Conservation (phyloP, 2,113 vertebrate species). For the Oryzias celebensis region DNA sequence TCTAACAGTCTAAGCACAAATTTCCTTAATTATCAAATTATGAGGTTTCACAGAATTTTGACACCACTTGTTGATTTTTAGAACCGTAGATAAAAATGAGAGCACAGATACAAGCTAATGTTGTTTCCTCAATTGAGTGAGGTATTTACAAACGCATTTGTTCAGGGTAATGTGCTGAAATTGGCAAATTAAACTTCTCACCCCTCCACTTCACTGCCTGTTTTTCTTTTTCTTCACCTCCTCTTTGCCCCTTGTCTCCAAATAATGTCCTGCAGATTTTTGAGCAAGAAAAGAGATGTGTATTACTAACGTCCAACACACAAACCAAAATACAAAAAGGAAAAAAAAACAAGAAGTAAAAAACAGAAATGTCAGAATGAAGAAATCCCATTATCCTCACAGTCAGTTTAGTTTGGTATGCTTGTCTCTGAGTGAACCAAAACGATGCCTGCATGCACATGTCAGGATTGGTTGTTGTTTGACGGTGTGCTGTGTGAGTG, state of each 20-base stretch:
- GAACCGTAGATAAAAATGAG: too few relatives aligned
- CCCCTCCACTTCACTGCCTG: background rate
- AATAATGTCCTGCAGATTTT: background rate
- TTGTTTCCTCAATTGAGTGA: too few relatives aligned
- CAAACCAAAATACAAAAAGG: background rate
- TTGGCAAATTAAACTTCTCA: constrained; percentile 3
- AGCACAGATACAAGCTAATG: too few relatives aligned
- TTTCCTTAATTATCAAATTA: too few relatives aligned
- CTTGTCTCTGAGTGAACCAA: constrained; percentile 5
- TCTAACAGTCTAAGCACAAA: too few relatives aligned
- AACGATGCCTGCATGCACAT: background rate
- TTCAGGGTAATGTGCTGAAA: background rate
- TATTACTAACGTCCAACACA: background rate
- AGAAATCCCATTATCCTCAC: constrained; percentile 17
- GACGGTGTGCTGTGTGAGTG: background rate
- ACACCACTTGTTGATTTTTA: too few relatives aligned
- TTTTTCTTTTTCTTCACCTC: background rate
- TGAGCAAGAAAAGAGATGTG: background rate
- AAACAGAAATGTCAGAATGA: background rate
- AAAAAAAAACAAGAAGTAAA: background rate
- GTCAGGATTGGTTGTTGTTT: background rate
- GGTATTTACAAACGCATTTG: background rate
- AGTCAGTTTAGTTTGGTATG: constrained; percentile 6
- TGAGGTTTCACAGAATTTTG: too few relatives aligned
- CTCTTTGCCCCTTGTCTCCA: background rate